A percentile compares a stretch with the other conserved stretches of the same genome.
Evolutionary conservation across 2,797 vertebrate species (phyloP).

Genomic region (Tamandua tetradactyla): DNA sequence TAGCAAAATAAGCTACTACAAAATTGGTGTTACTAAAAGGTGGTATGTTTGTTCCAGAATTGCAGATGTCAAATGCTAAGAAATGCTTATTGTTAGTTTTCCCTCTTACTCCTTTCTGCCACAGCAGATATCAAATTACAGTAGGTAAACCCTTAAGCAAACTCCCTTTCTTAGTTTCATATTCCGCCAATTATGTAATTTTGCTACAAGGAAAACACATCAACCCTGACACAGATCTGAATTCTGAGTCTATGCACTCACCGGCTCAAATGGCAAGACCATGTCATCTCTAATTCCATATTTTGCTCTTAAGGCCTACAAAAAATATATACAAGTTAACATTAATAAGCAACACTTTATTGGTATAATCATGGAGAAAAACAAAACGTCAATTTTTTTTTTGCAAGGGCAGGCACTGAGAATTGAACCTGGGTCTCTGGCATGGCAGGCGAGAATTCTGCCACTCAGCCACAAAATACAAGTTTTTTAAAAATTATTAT

Average conservation of each 20-base stretch:
- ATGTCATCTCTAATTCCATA: conserved; percentile 97
- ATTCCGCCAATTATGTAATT: conserved; percentile 33
- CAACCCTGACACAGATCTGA: not conserved
- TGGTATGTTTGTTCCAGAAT: not conserved
- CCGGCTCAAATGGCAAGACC: conserved; percentile 97
- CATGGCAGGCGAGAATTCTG: too few species aligned
- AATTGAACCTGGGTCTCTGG: too few species aligned
- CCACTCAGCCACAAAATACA: too few species aligned
- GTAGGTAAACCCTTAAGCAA: not conserved
- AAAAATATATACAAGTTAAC: conserved; percentile 56
- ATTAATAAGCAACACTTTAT: conserved; percentile 32
- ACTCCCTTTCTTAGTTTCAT: conserved; percentile 27
- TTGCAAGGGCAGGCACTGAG: too few species aligned
- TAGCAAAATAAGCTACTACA: not conserved
- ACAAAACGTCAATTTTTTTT: not conserved
- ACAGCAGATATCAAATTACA: conserved; percentile 33
- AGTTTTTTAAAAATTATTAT: conserved; percentile 7
- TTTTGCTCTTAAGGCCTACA: conserved; percentile 93
- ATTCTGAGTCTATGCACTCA: conserved; percentile 83
- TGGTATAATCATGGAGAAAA: conserved; percentile 2
- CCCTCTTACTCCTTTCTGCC: not conserved
- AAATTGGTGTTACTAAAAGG: not conserved
- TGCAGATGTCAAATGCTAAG: not conserved
- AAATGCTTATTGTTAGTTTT: conserved; percentile 31
- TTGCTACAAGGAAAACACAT: conserved; percentile 20